Percentiles rank a stretch among this genome's conserved stretches.
These are phyloP conservation scores for Gymnothorax javanicus DNA, from an alignment of 2,797 vertebrate species.

Conservation along the genomic window DNA sequence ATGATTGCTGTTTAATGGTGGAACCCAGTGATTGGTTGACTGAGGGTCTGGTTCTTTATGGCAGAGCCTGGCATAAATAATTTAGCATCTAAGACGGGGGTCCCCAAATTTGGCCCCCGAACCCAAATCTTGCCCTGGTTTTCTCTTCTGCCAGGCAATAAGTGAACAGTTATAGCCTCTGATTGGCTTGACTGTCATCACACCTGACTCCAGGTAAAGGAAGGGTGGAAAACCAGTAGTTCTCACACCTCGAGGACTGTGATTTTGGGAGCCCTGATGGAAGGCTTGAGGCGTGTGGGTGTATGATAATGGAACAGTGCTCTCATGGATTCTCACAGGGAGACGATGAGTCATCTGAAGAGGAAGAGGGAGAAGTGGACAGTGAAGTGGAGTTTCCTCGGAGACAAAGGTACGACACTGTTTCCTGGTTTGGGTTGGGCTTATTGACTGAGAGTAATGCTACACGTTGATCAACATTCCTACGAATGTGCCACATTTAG, in stretches of 20 bases:
- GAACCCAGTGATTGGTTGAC: background rate
- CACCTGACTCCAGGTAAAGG: no score
- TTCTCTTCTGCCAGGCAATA: no score
- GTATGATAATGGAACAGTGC: background rate
- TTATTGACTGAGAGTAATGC: background rate
- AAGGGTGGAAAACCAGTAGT: no score
- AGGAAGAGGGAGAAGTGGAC: slow-evolving; percentile 98
- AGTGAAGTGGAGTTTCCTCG: slow-evolving; percentile 98
- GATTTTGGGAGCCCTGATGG: no score
- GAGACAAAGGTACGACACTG: slow-evolving; percentile 85
- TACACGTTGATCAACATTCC: no score
- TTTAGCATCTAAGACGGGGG: no score
- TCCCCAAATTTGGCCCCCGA: no score
- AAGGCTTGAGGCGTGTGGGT: background rate
- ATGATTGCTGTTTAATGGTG: background rate
- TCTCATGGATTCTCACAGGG: slow-evolving; percentile 67
- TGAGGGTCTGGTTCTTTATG: background rate
- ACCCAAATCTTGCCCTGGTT: no score
- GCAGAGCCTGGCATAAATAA: background rate
- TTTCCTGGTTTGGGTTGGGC: background rate
- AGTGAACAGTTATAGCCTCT: no score
- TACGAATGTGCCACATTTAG: no score
- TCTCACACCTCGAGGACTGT: no score
- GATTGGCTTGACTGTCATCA: no score
- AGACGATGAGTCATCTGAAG: slow-evolving; percentile 94